phyloP scores from a whole-genome alignment of 2,888 invertebrate genomes.

The Ametastegia equiseti region DNA sequence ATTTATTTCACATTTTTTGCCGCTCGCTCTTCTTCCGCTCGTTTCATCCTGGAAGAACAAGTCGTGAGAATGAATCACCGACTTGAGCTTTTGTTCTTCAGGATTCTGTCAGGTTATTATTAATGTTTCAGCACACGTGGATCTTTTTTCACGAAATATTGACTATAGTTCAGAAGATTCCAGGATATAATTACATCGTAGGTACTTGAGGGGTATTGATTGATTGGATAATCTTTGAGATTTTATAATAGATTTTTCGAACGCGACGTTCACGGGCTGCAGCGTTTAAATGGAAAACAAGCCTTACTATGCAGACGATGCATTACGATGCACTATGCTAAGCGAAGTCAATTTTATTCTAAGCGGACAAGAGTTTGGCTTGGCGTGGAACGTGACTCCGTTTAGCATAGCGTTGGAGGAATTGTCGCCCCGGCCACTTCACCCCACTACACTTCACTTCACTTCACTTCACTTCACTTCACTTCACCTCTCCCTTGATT shows the following conservation, averaged over 20 bases:
- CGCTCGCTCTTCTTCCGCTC: slow-evolving; percentile 46
- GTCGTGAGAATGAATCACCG: slow-evolving; percentile 47
- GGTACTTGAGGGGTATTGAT: slow-evolving; percentile 53
- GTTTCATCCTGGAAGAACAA: slow-evolving; percentile 56
- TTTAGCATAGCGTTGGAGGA: slow-evolving; percentile 48
- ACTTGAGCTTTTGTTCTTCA: slow-evolving; percentile 59
- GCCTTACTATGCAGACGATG: slow-evolving; percentile 39
- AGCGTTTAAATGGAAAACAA: slow-evolving; percentile 45
- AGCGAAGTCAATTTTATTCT: slow-evolving; percentile 47
- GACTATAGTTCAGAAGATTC: background rate
- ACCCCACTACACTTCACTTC: slow-evolving; percentile 37
- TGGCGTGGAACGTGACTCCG: slow-evolving; percentile 46
- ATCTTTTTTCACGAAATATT: background rate
- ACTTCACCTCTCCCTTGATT: slow-evolving; percentile 43
- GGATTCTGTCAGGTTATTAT: slow-evolving; percentile 52
- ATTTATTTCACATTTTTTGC: slow-evolving; percentile 54
- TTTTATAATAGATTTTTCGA: slow-evolving; percentile 39
- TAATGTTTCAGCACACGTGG: slow-evolving; percentile 37
- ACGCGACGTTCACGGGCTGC: background rate
- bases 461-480: slow-evolving; percentile 36
- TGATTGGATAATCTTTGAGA: slow-evolving; percentile 54
- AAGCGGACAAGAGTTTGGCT: slow-evolving; percentile 48
- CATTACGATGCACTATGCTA: slow-evolving; percentile 48
- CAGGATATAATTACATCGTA: background rate
- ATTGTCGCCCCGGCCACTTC: slow-evolving; percentile 41